These are phyloP conservation scores for Cossypha polioptera DNA, from an alignment of 2,797 vertebrate genomes.

Conservation along the genomic window DNA sequence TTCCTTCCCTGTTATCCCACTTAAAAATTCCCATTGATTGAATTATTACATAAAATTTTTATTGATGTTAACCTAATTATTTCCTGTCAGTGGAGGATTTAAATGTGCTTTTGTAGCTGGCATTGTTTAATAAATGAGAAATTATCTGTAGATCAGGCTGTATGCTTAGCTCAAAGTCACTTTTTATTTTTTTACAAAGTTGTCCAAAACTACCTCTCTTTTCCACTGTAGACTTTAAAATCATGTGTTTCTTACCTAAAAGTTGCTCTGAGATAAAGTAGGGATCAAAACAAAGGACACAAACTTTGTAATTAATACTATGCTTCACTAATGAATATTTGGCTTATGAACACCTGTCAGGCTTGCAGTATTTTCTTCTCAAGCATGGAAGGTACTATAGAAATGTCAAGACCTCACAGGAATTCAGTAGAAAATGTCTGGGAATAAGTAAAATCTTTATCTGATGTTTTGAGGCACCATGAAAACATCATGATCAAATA, in stretches of 20 bases:
- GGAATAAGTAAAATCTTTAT: slow-evolving; percentile 35
- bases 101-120: slow-evolving; percentile 59
- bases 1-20: slow-evolving; percentile 50
- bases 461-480: background rate
- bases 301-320: slow-evolving; percentile 58
- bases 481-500: slow-evolving; percentile 6
- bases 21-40: slow-evolving; percentile 73
- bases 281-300: slow-evolving; percentile 34
- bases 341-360: slow-evolving; percentile 69
- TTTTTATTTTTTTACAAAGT: slow-evolving; percentile 7
- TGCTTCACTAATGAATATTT: slow-evolving; percentile 64
- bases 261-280: slow-evolving; percentile 64
- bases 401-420: slow-evolving; percentile 59
- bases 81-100: slow-evolving; percentile 75
- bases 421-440: slow-evolving; percentile 52
- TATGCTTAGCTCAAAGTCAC: slow-evolving; percentile 20
- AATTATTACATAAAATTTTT: slow-evolving; percentile 69
- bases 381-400: slow-evolving; percentile 48
- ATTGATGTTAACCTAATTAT: slow-evolving; percentile 76
- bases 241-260: slow-evolving; percentile 39
- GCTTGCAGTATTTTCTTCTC: slow-evolving; percentile 61
- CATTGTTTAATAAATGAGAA: slow-evolving; percentile 77
- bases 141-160: slow-evolving; percentile 60
- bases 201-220: slow-evolving; percentile 42
- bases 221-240: slow-evolving; percentile 36